Percentiles rank a stretch among this genome's conserved stretches.
These are phyloP conservation scores for Ganaspis sp. DNA, from an alignment of 1,140 invertebrate genomes.

Conservation along the genomic window DNA sequence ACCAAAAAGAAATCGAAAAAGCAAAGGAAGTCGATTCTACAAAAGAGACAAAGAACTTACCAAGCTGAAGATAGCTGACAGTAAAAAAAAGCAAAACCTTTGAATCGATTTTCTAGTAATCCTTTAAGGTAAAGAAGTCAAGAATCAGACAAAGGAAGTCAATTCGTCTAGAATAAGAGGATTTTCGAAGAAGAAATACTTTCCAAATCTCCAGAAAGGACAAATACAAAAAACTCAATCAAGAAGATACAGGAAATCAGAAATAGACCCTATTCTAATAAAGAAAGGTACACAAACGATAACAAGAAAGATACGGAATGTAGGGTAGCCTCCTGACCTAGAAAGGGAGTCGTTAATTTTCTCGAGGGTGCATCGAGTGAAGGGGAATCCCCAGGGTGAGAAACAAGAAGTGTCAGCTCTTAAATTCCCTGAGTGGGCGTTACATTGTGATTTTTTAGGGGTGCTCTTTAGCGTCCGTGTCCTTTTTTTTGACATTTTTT, in stretches of 20 bases:
- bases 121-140: neutral
- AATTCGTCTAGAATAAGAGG: neutral
- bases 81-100: neutral
- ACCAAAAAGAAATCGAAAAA: no score
- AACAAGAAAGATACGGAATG: constrained; percentile 18
- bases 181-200: neutral
- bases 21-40: no score
- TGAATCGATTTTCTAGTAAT: no score
- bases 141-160: neutral
- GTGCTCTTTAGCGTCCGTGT: constrained; percentile 3
- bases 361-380: neutral
- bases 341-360: constrained; percentile 22
- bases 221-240: neutral
- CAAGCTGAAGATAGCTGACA: neutral
- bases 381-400: neutral
- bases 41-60: no score
- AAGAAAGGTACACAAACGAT: constrained; percentile 1
- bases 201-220: neutral
- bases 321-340: constrained; percentile 15
- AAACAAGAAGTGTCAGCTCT: neutral
- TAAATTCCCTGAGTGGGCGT: neutral
- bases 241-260: constrained; percentile 12
- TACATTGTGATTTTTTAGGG: neutral
- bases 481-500: neutral
- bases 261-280: neutral